Conservation (phyloP, 2,888 invertebrate genomes). For the Hypomecis punctinalis region DNA sequence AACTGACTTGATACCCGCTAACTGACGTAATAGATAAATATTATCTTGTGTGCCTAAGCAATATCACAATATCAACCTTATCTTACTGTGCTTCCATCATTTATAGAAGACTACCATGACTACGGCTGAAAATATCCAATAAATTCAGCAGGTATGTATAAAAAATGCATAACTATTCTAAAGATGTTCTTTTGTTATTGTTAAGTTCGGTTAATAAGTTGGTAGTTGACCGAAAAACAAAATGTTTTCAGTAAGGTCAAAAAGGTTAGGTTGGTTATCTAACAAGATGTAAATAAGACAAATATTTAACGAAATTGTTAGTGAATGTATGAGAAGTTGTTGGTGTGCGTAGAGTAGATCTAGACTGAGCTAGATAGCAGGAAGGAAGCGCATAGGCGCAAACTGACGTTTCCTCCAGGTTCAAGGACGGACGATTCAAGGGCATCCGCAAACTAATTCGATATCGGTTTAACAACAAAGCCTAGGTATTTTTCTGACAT, state of each 20-base stretch:
- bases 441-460: slow-evolving; percentile 50
- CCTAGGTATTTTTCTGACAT: neutral
- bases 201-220: neutral
- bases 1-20: slow-evolving; percentile 72
- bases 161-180: slow-evolving; percentile 1
- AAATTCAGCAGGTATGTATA: slow-evolving; percentile 25
- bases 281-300: slow-evolving; percentile 48
- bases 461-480: neutral
- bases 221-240: slow-evolving; percentile 25
- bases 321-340: slow-evolving; percentile 1
- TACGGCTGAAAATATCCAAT: neutral
- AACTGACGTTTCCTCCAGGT: slow-evolving; percentile 58
- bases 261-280: slow-evolving; percentile 76
- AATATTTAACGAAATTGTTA: slow-evolving; percentile 14
- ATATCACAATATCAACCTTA: slow-evolving; percentile 54
- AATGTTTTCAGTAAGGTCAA: slow-evolving; percentile 54
- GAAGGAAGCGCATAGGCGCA: slow-evolving; percentile 49
- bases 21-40: slow-evolving; percentile 75
- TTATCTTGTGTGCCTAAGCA: slow-evolving; percentile 69
- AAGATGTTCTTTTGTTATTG: slow-evolving; percentile 5
- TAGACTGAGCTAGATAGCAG: slow-evolving; percentile 8
- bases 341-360: neutral
- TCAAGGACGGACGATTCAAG: slow-evolving; percentile 79
- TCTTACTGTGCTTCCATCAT: slow-evolving; percentile 55
- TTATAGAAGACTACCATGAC: slow-evolving; percentile 53